Base-by-base conservation (phyloP, 2,888 invertebrate species). In the Pocota personata region DNA sequence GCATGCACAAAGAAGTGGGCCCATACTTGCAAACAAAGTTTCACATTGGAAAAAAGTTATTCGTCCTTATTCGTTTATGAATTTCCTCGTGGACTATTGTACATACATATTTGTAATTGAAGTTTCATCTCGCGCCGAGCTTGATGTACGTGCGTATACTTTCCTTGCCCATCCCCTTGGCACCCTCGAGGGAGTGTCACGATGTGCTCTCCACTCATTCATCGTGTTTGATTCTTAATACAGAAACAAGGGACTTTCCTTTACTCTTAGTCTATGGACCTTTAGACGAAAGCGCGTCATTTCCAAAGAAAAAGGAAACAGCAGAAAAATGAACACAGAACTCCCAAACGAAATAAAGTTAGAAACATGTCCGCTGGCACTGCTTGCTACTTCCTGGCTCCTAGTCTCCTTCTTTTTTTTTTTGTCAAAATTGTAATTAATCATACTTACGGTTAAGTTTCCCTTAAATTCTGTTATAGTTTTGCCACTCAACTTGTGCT, bases 381-480 rank as follows among this genome's bases (percentile, higher is more conserved):
- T 77, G 46, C 37, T 66, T 16, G 37, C 50, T 35, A 24, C 19
- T 57, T 52, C 32, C 62, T 37, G 50, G 3, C 8, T 30, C 16
- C 7, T 3, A n/a, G 10, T 55, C 4, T n/a, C 16, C 19, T 21
- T 43, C 0, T 19, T 35, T 37, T 27, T 4, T 43, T 58, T 75
- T 84, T 79, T 80, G 80, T 76, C 80, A 71, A 80, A 84, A 64
- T 64, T 71, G 80, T 84, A 84, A 84, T 84, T 80, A 84, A 80
- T 84, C 84, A 84, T 84, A 84, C 80, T 84, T 84, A 75, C 64
- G 48, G 72, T 66, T 84, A 71, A 84, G 84, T 84, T 79, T 69
- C 50, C 69, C 69, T 84, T 64, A 66, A 84, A 84, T 80, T 80
- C 43, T 60, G 66, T 80, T 80, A 69, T 75, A 62, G 76, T 82